Base-by-base conservation (phyloP, 2,113 vertebrate genomes). In the Neogobius melanostomus region DNA sequence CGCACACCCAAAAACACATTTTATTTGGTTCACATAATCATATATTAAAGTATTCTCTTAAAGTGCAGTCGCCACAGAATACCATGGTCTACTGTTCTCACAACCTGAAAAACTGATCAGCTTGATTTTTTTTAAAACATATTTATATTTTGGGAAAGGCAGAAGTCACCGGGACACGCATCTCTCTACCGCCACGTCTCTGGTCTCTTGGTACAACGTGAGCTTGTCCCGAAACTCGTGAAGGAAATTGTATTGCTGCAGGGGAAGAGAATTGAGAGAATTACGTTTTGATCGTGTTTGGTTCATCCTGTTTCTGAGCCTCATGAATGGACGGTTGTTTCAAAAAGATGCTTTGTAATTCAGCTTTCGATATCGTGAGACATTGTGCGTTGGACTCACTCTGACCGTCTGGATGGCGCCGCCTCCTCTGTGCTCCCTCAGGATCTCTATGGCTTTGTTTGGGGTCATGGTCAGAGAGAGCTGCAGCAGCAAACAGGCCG, bases 161-260 rank as follows among this genome's bases (percentile, higher is more conserved):
- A 2, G n/a, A 0, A 21, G 81, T 93, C 92, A 97, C 75, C 93
- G 93, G 0, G 94, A 98, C 4, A 95, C 91, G 0, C 92, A 91
- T 77, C 95, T 92, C 75, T 91, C 86, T 2, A n/a, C 16, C 0
- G 85, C 28, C 0, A 69, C 71, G 0, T 66, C 93, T 85, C 88
- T 84, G 43, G 83, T 80, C 6, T 92, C 91, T n/a, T 93, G 91
- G 68, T 94, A 91, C 0, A 88, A 86, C 21, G 91, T 57, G 56
- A 92, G 85, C 28, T 81, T 93, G 47, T 96, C 94, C 46, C 91
- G 93, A 66, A 97, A 98, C 69, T 97, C 95, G 0, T 97, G 95
- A 51, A 97, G 93, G 75, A 94, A 97, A 86, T 97, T 97, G 89
- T 98, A 97, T 89, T 97, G 95, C 95, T 97, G 80, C 6, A 5